Base-by-base conservation (phyloP, 2,113 vertebrate genomes). In the Pelecanoides urinatrix region DNA sequence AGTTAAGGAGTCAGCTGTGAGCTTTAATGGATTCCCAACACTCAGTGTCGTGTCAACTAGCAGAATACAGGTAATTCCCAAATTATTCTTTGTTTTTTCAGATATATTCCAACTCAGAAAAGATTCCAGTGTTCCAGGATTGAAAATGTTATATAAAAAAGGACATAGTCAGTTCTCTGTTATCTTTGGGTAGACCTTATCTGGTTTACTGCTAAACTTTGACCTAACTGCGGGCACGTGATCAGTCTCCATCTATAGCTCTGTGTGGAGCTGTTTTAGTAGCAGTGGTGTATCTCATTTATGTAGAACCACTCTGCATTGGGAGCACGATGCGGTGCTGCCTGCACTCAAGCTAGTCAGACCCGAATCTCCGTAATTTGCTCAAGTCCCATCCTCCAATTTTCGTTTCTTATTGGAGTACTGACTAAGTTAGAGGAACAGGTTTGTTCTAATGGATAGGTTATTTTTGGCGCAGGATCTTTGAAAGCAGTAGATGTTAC, bases 251-350 rank as follows among this genome's bases (percentile, higher is more conserved):
- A 13, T 29, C 10, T 10, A 3, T 17, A 49, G 26, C 40, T 84
- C 30, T 27, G 8, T 4, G 4, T 13, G 25, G 50, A 65, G 65
- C 27, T 81, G 58, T 3, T 36, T 20, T 12, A 5, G 44, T 58
- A 9, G 15, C n/a, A 10, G 30, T 34, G 13, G 20, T 32, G 25
- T 34, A 21, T 56, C 47, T 59, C 2, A 0, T 40, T 47, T 1
- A 0, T 4, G 52, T 42, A 8, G 72, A 71, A 9, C 44, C 8
- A 1, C 42, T 11, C 22, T 13, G 16, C 10, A 0, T 3, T 5
- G 36, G 55, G 42, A 44, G 49, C 11, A 5, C 1, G 0, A 6
- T 9, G 49, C 1, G 3, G 45, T 4, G n/a, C 25, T 63, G 56
- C 42, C 29, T 66, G 29, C 14, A 3, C 32, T 18, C 30, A 14